Evolutionary conservation across 2,888 invertebrate genomes (phyloP).

Genomic region (Apamea epomidion): DNA sequence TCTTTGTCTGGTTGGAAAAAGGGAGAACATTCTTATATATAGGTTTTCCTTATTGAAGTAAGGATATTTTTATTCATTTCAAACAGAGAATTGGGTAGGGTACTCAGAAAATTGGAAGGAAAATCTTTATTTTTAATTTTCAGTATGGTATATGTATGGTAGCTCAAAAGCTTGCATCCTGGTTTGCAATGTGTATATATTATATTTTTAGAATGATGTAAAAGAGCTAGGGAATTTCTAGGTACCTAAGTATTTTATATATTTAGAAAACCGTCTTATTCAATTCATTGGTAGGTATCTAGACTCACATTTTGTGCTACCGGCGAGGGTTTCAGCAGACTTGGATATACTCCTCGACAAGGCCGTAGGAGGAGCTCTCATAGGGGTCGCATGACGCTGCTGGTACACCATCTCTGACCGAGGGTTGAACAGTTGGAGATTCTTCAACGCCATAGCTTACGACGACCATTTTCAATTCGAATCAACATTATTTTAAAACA

Average conservation of each 20-base stretch:
- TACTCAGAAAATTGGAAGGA: neutral
- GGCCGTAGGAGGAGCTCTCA: constrained; percentile 84
- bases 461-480: constrained; percentile 55
- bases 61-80: neutral
- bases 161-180: neutral
- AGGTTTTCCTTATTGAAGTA: neutral
- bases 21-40: too few species aligned
- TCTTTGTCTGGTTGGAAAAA: constrained; percentile 76
- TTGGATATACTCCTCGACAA: constrained; percentile 83
- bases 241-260: neutral
- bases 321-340: constrained; percentile 85
- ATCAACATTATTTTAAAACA: constrained; percentile 38
- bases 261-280: neutral
- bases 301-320: constrained; percentile 74
- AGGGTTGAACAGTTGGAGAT: constrained; percentile 83
- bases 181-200: neutral
- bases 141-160: too few species aligned
- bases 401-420: constrained; percentile 82
- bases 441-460: constrained; percentile 84
- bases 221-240: neutral
- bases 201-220: neutral
- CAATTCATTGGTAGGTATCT: neutral
- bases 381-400: constrained; percentile 81
- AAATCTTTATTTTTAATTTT: neutral
- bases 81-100: too few species aligned